Evolutionary conservation across 2,888 invertebrate species (phyloP), one percentile per base, ranked within the genome.

Genomic region (Trissolcus brochymenae): DNA sequence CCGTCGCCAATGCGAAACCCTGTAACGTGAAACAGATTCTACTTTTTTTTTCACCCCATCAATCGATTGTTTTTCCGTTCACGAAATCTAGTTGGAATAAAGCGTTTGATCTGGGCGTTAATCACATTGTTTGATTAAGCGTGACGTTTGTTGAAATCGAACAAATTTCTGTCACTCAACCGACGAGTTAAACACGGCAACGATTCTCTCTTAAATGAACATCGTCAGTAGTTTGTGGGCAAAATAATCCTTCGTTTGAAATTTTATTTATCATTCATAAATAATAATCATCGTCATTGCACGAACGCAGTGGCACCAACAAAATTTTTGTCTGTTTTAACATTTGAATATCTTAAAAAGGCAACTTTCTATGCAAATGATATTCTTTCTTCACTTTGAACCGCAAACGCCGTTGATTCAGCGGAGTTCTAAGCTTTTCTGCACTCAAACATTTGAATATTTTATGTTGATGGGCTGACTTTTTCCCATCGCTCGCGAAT

Each of bases 381-480:
- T 16, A 35, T 35, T n/a, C 16, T 46, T 46, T 46, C 46, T 46
- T 46, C 16, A 6, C 46, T 16, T 46, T 16, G 46, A 46, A n/a
- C 46, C 16, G 46, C 14, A 14, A 46, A 46, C 16, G 1, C n/a
- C n/a, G 46, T 46, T 46, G 14, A 57, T 46, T 46, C 46, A 46
- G 35, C 35, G 35, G 35, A n/a, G 35, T 35, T 35, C 35, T 6
- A 35, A 35, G 35, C 35, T 35, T 35, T 35, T 35, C 35, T 35
- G 9, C 11, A 35, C 9, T 46, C 46, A 16, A 16, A 46, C 16
- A n/a, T 16, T 16, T n/a, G 46, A 49, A 49, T 46, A 14, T 53
- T 17, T 57, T 53, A 59, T 46, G 60, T 35, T 61, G 61, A 60
- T 60, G n/a, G 46, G 7, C 53, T 43, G 60, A 61, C 40, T 55